phyloP scores from a whole-genome alignment of 1,140 invertebrate genomes.

The Neodiprion fabricii region DNA sequence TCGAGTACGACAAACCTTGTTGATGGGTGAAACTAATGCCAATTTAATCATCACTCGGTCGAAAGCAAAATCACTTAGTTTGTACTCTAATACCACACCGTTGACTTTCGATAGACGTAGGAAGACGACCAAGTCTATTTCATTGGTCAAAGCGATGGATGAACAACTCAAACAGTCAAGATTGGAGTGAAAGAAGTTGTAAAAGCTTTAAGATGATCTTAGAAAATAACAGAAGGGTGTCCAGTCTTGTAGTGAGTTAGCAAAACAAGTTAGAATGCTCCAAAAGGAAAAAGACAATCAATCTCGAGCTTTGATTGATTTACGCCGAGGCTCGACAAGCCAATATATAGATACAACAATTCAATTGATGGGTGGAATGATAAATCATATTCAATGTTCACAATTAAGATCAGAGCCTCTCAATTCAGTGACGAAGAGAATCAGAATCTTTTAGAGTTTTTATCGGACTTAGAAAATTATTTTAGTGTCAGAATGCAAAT shows the following conservation, averaged over 20 bases:
- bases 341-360: neutral
- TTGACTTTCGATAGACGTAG: neutral
- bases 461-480: neutral
- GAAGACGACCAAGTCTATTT: neutral
- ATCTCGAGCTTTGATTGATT: neutral
- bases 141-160: neutral
- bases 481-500: neutral
- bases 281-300: neutral
- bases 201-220: neutral
- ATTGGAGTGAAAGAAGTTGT: slow-evolving; percentile 16
- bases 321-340: neutral
- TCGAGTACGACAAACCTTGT: neutral
- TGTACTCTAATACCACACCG: neutral
- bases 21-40: neutral
- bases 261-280: neutral
- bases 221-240: neutral
- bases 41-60: neutral
- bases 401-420: neutral
- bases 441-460: neutral
- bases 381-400: neutral
- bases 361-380: neutral
- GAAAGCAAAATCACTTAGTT: neutral
- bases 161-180: neutral
- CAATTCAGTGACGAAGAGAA: neutral
- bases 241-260: neutral